Base-by-base conservation (phyloP, 2,888 invertebrate species). In the Scaeva pyrastri region DNA sequence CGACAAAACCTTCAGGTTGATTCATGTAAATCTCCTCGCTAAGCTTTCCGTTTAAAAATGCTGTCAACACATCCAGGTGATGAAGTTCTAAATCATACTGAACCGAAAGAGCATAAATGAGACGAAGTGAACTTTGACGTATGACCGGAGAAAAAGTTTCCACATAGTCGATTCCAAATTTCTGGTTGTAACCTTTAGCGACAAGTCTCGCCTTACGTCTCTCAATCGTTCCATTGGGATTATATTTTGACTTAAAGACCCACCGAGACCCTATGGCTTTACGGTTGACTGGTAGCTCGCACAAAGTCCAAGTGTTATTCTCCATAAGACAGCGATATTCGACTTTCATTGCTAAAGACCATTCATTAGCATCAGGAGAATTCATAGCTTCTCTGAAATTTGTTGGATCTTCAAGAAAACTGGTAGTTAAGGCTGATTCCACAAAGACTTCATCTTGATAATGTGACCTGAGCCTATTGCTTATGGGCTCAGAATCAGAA, bases 321-420 rank as follows among this genome's bases (percentile, higher is more conserved):
- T 88, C 71, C 41, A 79, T 87, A 6, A 89, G 76, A 21, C 85
- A 87, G 10, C 45, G 58, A 43, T 88, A 88, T 62, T 90, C 89
- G 56, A 86, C 43, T n/a, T 43, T 43, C 43, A 43, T 43, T 14
- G 43, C 43, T 2, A 43, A 14, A 5, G n/a, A 4, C 77, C 62
- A 74, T 10, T 74, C 64, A 45, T 31, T n/a, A 10, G 55, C 55
- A 48, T 75, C 12, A 5, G 64, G 36, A 50, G 66, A 66, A 31
- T 71, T 71, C 50, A 48, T 58, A n/a, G 43, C 31, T 55, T 83
- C 26, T 45, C 56, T 41, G 21, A 76, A 76, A 60, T 31, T 52
- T 7, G n/a, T 43, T 19, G 43, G 62, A 43, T n/a, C 43, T 43
- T 43, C 43, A 43, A 14, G 43, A 43, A 43, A 43, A 43, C 43